Evolutionary conservation across 2,113 vertebrate genomes (phyloP).

Genomic region (Salvelinus namaycush): DNA sequence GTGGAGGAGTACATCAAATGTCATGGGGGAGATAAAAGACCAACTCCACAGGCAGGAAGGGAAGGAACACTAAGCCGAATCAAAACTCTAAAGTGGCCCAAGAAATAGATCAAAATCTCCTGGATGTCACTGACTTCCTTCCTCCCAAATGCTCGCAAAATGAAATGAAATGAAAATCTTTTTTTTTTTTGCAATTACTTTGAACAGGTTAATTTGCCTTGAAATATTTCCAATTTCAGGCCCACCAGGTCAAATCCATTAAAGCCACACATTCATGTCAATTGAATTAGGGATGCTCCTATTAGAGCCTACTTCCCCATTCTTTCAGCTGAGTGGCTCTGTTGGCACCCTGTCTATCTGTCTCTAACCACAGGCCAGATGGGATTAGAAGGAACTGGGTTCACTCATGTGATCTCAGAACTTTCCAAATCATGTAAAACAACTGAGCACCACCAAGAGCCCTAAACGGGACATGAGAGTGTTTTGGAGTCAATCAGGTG

Average conservation of each 20-base stretch:
- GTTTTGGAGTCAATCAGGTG: slow-evolving; percentile 26
- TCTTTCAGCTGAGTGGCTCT: slow-evolving; percentile 54
- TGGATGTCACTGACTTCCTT: slow-evolving; percentile 38
- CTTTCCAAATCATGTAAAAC: slow-evolving; percentile 64
- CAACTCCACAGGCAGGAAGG: slow-evolving; percentile 33
- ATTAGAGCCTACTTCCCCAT: slow-evolving; percentile 45
- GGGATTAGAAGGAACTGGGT: slow-evolving; percentile 61
- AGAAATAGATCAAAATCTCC: slow-evolving; percentile 49
- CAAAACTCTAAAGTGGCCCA: slow-evolving; percentile 27
- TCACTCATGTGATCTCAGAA: slow-evolving; percentile 59
- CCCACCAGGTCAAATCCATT: slow-evolving; percentile 54
- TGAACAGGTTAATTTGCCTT: slow-evolving; percentile 58
- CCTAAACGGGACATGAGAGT: slow-evolving; percentile 4
- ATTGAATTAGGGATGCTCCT: slow-evolving; percentile 63
- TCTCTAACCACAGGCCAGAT: slow-evolving; percentile 63
- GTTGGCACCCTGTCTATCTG: slow-evolving; percentile 51
- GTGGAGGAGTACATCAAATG: slow-evolving; percentile 45
- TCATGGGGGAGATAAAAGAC: slow-evolving; percentile 43
- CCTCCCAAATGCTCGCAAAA: slow-evolving; percentile 45
- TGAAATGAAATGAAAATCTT: slow-evolving; percentile 49
- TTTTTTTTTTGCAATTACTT: slow-evolving; percentile 41
- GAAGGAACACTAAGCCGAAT: slow-evolving; percentile 33
- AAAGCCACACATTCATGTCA: slow-evolving; percentile 38
- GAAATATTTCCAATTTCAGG: slow-evolving; percentile 64
- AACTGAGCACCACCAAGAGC: slow-evolving; percentile 44